Evolutionary conservation across 2,797 vertebrate genomes (phyloP), one percentile per base, ranked within the genome.

Genomic region (Channa striata): DNA sequence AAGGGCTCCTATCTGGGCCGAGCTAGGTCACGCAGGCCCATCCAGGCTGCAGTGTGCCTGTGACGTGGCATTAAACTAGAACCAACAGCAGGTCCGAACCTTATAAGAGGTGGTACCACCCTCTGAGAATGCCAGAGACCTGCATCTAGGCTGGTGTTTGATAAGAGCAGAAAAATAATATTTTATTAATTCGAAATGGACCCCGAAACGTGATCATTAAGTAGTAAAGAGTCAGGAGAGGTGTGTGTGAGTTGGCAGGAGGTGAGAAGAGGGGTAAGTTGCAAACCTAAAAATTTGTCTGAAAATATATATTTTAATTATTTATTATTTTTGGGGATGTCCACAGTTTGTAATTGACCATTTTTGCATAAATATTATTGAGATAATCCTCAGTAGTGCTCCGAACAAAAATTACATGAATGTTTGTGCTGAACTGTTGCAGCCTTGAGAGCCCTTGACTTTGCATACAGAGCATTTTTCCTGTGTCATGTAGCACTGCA

Each of bases 1-100:
- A 54, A 80, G 68, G 74, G 84, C 76, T 85, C 72, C 85, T 72
- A 77, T 87, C 88, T 87, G 89, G 91, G 84, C 91, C 74, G 85
- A 91, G 86, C 66, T 58, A 68, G 87, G 90, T 89, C 87, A 83
- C 63, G 69, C 81, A 81, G 82, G 85, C 89, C 85, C 78, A 49
- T 91, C 84, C 68, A 76, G 69, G 81, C 78, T 64, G 87, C 85
- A 68, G 82, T 62, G 66, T 58, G 84, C 77, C 65, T 62, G 78
- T 93, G 92, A 94, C 90, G 92, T 94, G 92, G 90, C 93, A 91
- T 60, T 59, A 54, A 78, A 70, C 72, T 82, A 82, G 87, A 85
- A 84, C 88, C 86, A 82, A 87, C 90, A 89, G 82, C 73, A 83
- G 86, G 86, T 89, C 86, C 61, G 58, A 87, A 84, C 62, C 74